Base-by-base conservation (phyloP, 1,140 invertebrate species). In the Bombus balteatus region DNA sequence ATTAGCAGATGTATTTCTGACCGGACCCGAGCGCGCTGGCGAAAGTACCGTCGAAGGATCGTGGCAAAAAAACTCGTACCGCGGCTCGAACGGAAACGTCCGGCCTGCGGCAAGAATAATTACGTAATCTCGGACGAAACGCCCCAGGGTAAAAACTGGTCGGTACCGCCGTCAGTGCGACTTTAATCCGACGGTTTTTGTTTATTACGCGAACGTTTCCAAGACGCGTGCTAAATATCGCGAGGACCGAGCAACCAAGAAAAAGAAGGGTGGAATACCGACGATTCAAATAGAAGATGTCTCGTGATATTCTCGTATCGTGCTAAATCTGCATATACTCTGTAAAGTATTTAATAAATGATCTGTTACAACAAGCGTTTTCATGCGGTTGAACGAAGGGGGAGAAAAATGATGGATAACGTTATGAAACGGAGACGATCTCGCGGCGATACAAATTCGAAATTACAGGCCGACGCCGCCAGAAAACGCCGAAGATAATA, bases 401-500 rank as follows among this genome's bases (percentile, higher is more conserved):
- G 32, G 59, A 65, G 81, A 71, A 76, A 76, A 70, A 59, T 68
- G 34, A 65, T 73, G 75, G 66, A 59, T 53, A 82, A 22, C 66
- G 81, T 89, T 76, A 65, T 32, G 66, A 73, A 41, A 76, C 65
- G 34, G 59, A n/a, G 62, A 39, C 72, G 83, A 90, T 90, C 88
- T 79, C 87, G 47, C 65, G 34, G 72, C 59, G 85, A 90, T 91
- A 91, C 90, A 91, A 91, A 91, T 90, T 91, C 77, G 90, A 91
- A 90, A 91, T 85, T 91, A 87, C 87, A 90, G 82, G 34, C 39
- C 12, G 72, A 32, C 68, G 59, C 65, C 34, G 53, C 59, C 34
- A 70, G 76, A 68, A 68, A 79, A 86, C 90, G 85, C 72, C 88
- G 89, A 92, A 93, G 92, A 94, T 95, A 95, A 94, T 94, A 94